phyloP scores from a whole-genome alignment of 1,140 invertebrate genomes.

The Drosophila malerkotliana region DNA sequence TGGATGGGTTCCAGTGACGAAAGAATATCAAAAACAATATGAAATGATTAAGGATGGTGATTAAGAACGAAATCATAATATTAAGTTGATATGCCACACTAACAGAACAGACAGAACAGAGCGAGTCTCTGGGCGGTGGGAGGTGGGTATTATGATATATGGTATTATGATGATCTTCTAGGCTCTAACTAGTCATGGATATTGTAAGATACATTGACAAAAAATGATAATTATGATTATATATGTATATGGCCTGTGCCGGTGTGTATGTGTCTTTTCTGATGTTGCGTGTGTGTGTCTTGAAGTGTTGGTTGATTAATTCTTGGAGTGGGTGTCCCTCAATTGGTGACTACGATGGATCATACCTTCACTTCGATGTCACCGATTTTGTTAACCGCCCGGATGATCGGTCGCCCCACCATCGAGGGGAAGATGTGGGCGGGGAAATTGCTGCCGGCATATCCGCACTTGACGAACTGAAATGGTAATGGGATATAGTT shows the following conservation, averaged over 20 bases:
- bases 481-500: conserved; percentile 57
- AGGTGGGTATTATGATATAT: conserved; percentile 27
- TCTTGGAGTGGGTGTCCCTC: not conserved
- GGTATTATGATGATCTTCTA: conserved; percentile 12
- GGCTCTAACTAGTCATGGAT: conserved; percentile 49
- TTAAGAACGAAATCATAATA: conserved; percentile 10
- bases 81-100: conserved; percentile 40
- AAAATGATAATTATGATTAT: conserved; percentile 14
- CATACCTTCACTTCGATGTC: conserved; percentile 99
- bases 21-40: conserved; percentile 33
- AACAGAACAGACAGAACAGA: conserved; percentile 44
- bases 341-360: conserved; percentile 73
- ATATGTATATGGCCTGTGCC: not conserved
- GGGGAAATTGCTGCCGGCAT: conserved; percentile 99
- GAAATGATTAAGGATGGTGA: conserved; percentile 7
- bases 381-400: conserved; percentile 98
- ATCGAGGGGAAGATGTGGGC: conserved; percentile 99
- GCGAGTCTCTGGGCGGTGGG: conserved; percentile 1
- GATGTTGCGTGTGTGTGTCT: conserved; percentile 52
- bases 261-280: conserved; percentile 10
- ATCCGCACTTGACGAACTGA: conserved; percentile 99
- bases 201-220: conserved; percentile 29
- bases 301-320: conserved; percentile 13
- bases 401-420: conserved; percentile 98
- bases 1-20: conserved; percentile 9